Evolutionary conservation across 2,888 invertebrate genomes (phyloP), one percentile per base, ranked within the genome.

Genomic region (Melipona beecheii): DNA sequence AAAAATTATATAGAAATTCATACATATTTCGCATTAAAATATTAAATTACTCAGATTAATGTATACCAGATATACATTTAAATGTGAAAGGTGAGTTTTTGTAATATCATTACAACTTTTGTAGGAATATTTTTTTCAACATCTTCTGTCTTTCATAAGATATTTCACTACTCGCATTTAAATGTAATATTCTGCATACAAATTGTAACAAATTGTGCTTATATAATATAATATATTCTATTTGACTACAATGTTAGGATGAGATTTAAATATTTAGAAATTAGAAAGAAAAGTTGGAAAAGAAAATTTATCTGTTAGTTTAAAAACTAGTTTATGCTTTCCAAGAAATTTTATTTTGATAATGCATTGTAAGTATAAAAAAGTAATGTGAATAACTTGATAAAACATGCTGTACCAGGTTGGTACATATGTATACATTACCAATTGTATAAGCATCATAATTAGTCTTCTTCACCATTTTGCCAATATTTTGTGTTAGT

Each of bases 401-500:
- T 49, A 69, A 68, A 9, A 50, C 62, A 62, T 77, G 75, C 56
- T 62, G 13, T 13, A 52, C 24, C 15, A 52, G 4, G 54, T 56
- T 43, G 19, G 15, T 49, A 71, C 13, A 77, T 17, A 73, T 68
- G 11, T 77, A 50, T 72, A 70, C 50, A 76, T 91, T 92, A 93
- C 96, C 96, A 93, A 96, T 97, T 2, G 97, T 97, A 90, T 97
- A 97, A 49, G 95, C 94, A 88, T 97, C 96, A 91, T 97, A 98
- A 94, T 98, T 97, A 2, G 96, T 96, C 95, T 97, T 96, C 94
- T 96, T 97, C 90, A 96, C 96, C 91, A 98, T 97, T 92, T 97
- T 97, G n/a, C 98, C 97, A 82, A 98, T 95, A 36, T 97, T 97
- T 92, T 98, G 97, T 0, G 97, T 96, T 58, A 98, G 95, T 0